Conservation (phyloP, 2,113 vertebrate genomes). For the Pyxicephalus adspersus region DNA sequence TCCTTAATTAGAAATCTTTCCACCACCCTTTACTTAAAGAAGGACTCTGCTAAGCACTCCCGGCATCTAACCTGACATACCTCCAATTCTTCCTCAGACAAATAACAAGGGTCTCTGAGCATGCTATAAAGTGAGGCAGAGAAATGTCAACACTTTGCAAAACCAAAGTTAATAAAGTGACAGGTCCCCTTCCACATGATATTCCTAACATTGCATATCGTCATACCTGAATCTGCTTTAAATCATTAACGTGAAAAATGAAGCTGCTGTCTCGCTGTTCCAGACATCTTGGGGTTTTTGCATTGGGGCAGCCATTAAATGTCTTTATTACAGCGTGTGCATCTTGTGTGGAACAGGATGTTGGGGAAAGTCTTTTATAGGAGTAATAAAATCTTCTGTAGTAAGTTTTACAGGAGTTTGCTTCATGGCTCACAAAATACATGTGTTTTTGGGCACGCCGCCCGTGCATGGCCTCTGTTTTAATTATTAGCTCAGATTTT, state of each 20-base stretch:
- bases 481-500: slow-evolving; percentile 38
- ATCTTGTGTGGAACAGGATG: slow-evolving; percentile 44
- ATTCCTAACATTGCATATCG: background rate
- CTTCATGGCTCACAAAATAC: slow-evolving; percentile 35
- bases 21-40: too few relatives aligned
- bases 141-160: too few relatives aligned
- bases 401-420: slow-evolving; percentile 43
- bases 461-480: slow-evolving; percentile 40
- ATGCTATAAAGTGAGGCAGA: too few relatives aligned
- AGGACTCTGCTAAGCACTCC: too few relatives aligned
- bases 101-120: too few relatives aligned
- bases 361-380: slow-evolving; percentile 61
- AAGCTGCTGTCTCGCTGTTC: background rate
- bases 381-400: slow-evolving; percentile 59
- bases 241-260: background rate
- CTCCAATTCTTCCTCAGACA: too few relatives aligned
- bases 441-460: slow-evolving; percentile 6
- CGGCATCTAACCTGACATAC: too few relatives aligned
- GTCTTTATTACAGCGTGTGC: slow-evolving; percentile 27
- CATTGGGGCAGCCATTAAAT: slow-evolving; percentile 21
- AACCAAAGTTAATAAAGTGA: too few relatives aligned
- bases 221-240: background rate
- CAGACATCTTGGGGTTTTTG: slow-evolving; percentile 5
- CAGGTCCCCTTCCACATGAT: too few relatives aligned
- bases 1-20: too few relatives aligned